Evolutionary conservation across 2,888 invertebrate genomes (phyloP), one percentile per base, ranked within the genome.

Genomic region (Boloria euphrosyne): DNA sequence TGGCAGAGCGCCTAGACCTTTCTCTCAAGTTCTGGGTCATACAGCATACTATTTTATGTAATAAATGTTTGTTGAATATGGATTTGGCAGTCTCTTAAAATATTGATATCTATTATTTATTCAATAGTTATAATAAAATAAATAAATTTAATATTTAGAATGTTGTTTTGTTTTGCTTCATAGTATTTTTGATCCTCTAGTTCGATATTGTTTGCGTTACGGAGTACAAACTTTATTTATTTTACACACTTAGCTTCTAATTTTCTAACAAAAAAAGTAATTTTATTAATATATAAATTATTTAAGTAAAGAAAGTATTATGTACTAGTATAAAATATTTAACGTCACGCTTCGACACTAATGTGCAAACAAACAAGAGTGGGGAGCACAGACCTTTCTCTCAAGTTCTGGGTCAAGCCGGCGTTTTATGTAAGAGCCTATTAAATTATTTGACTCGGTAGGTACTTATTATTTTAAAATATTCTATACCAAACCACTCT

Each of bases 21-120:
- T 90, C 90, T 90, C 89, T 76, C 86, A 90, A 89, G 90, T 90
- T 90, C 90, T 90, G 84, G 90, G 90, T 90, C 90, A 87, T 70
- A 22, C 22, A 22, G 22, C 22, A 22, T 22, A 73, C 62, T 66
- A 71, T 78, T 83, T 84, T 85, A 87, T 82, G 83, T 82, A 86
- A 84, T 83, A 46, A 6, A 16, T 51, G 13, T 43, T 51, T 60
- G 51, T 60, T 49, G 47, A 46, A 13, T 59, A 49, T 59, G 13
- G 22, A 58, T 58, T 55, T 17, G 58, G 47, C 59, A 49, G 49
- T 59, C 31, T 49, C 31, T 46, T 27, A 13, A n/a, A 10, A 49
- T 27, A 3, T 31, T 47, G 14, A 47, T n/a, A 2, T 47, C 13
- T 7, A n/a, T n/a, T 22, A 22, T 22, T 22, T 22, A 22, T 22